Evolutionary conservation across 2,797 vertebrate genomes (phyloP), one percentile per base, ranked within the genome.

Genomic region (Propithecus perrieri): DNA sequence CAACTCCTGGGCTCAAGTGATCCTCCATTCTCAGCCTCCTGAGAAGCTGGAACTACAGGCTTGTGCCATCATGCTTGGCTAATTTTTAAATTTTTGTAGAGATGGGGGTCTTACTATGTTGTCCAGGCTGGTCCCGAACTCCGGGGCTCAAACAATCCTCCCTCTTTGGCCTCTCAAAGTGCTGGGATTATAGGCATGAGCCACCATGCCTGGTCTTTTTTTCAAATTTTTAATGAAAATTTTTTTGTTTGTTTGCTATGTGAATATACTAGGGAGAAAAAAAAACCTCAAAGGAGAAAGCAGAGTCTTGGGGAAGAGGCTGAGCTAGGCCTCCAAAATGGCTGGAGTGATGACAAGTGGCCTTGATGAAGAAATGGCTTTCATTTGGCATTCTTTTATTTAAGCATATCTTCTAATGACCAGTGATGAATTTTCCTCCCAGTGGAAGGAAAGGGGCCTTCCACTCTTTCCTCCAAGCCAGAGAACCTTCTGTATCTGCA

Each of bases 401-500:
- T 22, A 76, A 75, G 35, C 35, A 0, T 6, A 0, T 13, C 13
- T 61, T 35, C 43, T 14, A 24, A 5, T 11, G 30, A 12, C 57
- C 0, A 0, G 28, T 3, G 38, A 5, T 8, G 11, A 20, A 2
- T 6, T 22, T 41, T 14, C 10, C 43, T 57, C 17, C 35, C 1
- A 0, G 43, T 43, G 43, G 43, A 43, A 43, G 43, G 43, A 43
- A 43, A 43, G 43, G 43, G 43, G 43, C 7, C 43, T 43, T 43
- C 43, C 43, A 43, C 43, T 43, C 43, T 43, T 43, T 43, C 43
- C 43, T 7, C 33, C 14, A 0, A n/a, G 30, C 6, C 43, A 3
- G 26, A n/a, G 46, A 41, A 26, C 9, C 4, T 24, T 33, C 65
- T 2, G 0, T n/a, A 2, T 33, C 46, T 15, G 0, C 4, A 0